A percentile compares a stretch with the other conserved stretches of the same genome.
These are phyloP conservation scores for Brachypalpus laphriformis DNA, from an alignment of 2,888 invertebrate genomes.

Conservation along the genomic window DNA sequence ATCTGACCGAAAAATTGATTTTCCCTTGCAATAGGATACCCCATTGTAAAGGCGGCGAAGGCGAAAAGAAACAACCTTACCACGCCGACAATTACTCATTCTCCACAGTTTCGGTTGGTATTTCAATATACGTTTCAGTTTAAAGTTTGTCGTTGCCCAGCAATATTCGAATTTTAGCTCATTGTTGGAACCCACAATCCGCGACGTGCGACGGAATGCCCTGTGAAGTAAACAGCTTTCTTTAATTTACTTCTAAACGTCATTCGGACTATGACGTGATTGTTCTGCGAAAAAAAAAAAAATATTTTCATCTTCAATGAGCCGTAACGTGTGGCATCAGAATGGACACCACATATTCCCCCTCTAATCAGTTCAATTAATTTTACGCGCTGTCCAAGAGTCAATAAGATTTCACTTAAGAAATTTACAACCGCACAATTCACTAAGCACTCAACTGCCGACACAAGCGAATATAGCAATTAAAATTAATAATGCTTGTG, in stretches of 20 bases:
- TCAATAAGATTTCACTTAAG: slow-evolving; percentile 57
- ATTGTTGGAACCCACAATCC: neutral
- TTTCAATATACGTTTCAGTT: neutral
- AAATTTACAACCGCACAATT: slow-evolving; percentile 21
- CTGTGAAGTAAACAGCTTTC: neutral
- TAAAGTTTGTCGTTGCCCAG: neutral
- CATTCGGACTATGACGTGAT: neutral
- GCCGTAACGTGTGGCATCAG: neutral
- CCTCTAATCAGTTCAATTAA: slow-evolving; percentile 37
- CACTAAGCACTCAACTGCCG: neutral
- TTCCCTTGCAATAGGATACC: neutral
- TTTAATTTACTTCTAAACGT: slow-evolving; percentile 22
- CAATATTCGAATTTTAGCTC: neutral
- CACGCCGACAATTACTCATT: slow-evolving; percentile 15
- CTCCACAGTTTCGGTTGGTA: neutral
- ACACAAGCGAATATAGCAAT: slow-evolving; percentile 23
- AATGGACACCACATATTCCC: neutral
- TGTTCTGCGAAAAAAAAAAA: neutral
- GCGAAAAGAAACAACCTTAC: neutral
- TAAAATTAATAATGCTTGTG: slow-evolving; percentile 34
- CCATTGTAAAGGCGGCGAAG: too few species aligned
- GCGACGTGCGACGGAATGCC: neutral
- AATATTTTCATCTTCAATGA: neutral
- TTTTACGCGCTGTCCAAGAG: slow-evolving; percentile 31
- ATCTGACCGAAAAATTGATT: slow-evolving; percentile 61